Conservation (phyloP, 2,797 vertebrate species). For the Meriones psammophilus region DNA sequence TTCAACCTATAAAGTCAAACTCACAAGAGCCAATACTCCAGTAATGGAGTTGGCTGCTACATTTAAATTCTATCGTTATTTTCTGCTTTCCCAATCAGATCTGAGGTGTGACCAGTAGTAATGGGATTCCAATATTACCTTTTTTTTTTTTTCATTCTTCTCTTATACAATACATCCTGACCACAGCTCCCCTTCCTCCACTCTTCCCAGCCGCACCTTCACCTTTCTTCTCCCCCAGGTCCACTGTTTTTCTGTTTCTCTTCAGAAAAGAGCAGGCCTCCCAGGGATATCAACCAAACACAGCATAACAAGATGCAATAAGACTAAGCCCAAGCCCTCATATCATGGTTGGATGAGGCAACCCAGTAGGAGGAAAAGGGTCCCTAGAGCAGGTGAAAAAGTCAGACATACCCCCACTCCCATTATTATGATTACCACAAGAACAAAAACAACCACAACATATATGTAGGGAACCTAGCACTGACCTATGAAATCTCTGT, state of each 20-base stretch:
- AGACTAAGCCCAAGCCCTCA: background rate
- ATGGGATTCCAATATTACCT: background rate
- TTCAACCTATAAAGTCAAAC: background rate
- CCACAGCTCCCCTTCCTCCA: background rate
- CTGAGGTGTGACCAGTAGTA: background rate
- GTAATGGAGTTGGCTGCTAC: background rate
- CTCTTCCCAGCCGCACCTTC: background rate
- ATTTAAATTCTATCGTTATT: background rate
- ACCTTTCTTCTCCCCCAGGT: no score
- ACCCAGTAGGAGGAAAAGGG: background rate
- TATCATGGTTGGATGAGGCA: background rate
- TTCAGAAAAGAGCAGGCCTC: background rate
- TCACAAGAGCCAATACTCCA: background rate
- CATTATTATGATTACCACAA: background rate
- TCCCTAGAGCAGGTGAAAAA: background rate
- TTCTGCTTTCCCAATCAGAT: background rate
- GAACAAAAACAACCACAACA: background rate
- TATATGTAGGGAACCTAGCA: background rate
- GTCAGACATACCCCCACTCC: background rate
- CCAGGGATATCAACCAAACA: background rate
- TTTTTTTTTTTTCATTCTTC: background rate
- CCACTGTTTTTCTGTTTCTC: background rate
- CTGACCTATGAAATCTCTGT: background rate
- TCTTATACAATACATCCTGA: background rate
- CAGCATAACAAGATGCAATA: background rate